A percentile compares a stretch with the other conserved stretches of the same genome.
phyloP scores from a whole-genome alignment of 1,140 invertebrate genomes.

The Macrostomum lignano region DNA sequence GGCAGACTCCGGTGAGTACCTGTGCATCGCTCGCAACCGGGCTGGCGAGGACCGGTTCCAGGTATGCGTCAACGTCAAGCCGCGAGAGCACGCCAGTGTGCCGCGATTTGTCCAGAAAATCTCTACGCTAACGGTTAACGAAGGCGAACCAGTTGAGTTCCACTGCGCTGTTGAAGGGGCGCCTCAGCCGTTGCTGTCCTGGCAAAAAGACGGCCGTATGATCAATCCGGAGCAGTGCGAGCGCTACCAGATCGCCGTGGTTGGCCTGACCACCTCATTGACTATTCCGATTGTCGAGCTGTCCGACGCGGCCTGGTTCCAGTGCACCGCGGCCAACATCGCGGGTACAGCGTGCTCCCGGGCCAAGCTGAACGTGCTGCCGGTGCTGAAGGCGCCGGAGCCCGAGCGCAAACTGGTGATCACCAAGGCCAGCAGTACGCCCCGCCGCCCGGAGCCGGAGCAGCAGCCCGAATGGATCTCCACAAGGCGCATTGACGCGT shows the following conservation, averaged over 20 bases:
- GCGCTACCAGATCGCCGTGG: neutral
- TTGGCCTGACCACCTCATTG: conserved; percentile 33
- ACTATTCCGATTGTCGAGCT: conserved; percentile 51
- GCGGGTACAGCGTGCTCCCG: conserved; percentile 75
- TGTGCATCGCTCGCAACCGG: too few relatives aligned
- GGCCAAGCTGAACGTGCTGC: conserved; percentile 39
- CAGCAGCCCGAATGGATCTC: neutral
- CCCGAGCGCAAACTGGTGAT: conserved; percentile 13
- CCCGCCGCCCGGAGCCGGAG: neutral
- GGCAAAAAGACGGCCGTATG: conserved; percentile 45
- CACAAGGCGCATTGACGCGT: neutral
- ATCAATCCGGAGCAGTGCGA: conserved; percentile 4
- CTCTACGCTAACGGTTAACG: conserved; percentile 56
- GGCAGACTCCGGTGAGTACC: too few relatives aligned
- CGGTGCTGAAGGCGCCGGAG: conserved; percentile 10
- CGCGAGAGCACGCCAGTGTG: too few relatives aligned
- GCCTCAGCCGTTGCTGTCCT: conserved; percentile 62
- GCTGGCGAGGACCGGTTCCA: too few relatives aligned
- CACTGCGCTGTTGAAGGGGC: conserved; percentile 64
- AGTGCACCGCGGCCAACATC: conserved; percentile 77
- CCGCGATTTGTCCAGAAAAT: conserved; percentile 85
- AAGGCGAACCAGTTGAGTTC: conserved; percentile 62
- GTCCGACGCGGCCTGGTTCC: conserved; percentile 74
- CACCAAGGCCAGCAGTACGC: conserved; percentile 9
- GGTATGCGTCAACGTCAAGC: too few relatives aligned